Percentiles rank a stretch among this genome's conserved stretches.
Evolutionary conservation across 2,888 invertebrate genomes (phyloP).

Genomic region (Horisme vitalbata): DNA sequence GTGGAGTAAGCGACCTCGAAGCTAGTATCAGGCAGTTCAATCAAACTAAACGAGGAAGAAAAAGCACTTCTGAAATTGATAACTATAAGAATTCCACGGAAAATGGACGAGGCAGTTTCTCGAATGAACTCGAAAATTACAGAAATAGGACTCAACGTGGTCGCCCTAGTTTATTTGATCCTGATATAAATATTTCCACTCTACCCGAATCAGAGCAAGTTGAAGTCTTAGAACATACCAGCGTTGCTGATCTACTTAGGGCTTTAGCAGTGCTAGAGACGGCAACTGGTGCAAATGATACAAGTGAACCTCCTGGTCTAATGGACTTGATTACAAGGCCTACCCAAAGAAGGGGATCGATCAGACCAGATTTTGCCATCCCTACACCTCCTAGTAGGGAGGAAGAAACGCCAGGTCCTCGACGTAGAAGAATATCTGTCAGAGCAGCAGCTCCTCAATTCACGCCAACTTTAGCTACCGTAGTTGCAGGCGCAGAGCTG

Average conservation of each 20-base stretch:
- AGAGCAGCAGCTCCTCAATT: slow-evolving; percentile 69
- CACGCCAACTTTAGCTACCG: slow-evolving; percentile 73
- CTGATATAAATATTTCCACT: slow-evolving; percentile 65
- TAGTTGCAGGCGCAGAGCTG: slow-evolving; percentile 72
- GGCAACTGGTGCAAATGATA: slow-evolving; percentile 40
- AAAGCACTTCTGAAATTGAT: slow-evolving; percentile 52
- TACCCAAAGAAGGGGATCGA: slow-evolving; percentile 62
- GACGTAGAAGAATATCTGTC: slow-evolving; percentile 70
- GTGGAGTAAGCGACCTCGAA: slow-evolving; percentile 62
- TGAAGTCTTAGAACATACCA: slow-evolving; percentile 90
- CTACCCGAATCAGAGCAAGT: slow-evolving; percentile 76
- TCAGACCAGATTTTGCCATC: slow-evolving; percentile 60
- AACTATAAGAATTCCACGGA: slow-evolving; percentile 46
- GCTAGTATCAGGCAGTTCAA: slow-evolving; percentile 68
- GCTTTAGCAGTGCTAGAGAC: slow-evolving; percentile 87
- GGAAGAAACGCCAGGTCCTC: slow-evolving; percentile 58
- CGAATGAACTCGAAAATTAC: slow-evolving; percentile 64
- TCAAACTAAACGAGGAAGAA: slow-evolving; percentile 58
- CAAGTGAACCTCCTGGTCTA: slow-evolving; percentile 47
- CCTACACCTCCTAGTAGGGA: slow-evolving; percentile 52
- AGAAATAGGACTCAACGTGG: slow-evolving; percentile 68
- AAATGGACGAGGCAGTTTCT: slow-evolving; percentile 43
- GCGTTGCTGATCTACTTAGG: slow-evolving; percentile 90
- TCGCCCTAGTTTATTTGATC: slow-evolving; percentile 72
- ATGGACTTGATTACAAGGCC: slow-evolving; percentile 52